Conservation (phyloP, 2,888 invertebrate genomes). For the Andrena minutula region DNA sequence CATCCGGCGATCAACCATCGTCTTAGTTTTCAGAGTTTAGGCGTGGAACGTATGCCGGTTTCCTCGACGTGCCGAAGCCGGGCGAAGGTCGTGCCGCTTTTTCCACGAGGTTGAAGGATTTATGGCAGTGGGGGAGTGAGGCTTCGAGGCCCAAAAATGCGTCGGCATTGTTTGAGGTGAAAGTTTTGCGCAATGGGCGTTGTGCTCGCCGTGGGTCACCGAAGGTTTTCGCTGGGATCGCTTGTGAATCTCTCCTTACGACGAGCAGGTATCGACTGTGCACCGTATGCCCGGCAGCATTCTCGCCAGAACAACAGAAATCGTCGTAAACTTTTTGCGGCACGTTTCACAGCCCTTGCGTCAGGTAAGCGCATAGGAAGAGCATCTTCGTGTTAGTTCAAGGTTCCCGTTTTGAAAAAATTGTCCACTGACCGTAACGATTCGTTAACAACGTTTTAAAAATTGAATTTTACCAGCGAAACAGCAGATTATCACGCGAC, state of each 20-base stretch:
- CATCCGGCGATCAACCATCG: conserved; percentile 1
- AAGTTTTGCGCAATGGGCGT: conserved; percentile 83
- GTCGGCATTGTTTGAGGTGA: conserved; percentile 81
- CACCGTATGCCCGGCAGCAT: conserved; percentile 32
- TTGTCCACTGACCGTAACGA: neutral
- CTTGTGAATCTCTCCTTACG: conserved; percentile 55
- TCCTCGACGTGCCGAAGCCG: conserved; percentile 18
- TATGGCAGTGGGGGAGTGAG: conserved; percentile 51
- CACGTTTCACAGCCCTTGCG: conserved; percentile 17
- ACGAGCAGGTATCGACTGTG: conserved; percentile 36
- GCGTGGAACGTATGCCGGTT: conserved; percentile 23
- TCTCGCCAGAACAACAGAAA: conserved; percentile 7
- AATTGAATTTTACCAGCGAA: neutral
- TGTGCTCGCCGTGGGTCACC: conserved; percentile 63
- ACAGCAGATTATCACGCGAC: no score
- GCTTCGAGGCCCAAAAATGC: conserved; percentile 61
- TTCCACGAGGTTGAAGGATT: conserved; percentile 66
- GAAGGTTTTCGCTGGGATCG: conserved; percentile 50
- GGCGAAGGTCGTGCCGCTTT: conserved; percentile 52
- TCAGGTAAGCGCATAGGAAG: conserved; percentile 48
- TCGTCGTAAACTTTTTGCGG: conserved; percentile 58
- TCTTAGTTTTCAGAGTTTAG: conserved; percentile 5
- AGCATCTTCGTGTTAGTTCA: conserved; percentile 1
- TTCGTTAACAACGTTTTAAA: neutral
- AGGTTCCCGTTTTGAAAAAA: neutral